Base-by-base conservation (phyloP, 1,140 invertebrate genomes). In the Pectinophora gossypiella region DNA sequence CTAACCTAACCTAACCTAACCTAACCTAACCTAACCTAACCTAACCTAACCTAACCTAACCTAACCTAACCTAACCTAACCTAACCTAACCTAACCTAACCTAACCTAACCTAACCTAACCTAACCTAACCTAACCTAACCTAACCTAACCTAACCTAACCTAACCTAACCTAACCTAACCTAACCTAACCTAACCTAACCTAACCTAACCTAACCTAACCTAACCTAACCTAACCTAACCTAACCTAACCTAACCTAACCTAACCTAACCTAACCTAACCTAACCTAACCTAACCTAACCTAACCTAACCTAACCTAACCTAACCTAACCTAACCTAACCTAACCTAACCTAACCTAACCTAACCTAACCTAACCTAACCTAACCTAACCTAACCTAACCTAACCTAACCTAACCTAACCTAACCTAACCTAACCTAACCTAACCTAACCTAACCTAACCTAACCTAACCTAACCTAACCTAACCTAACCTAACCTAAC, bases 401-500 rank as follows among this genome's bases (percentile, higher is more conserved):
- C 45, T 47, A 47, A 47, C 45, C 45, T 47, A 47, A 47, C 45
- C 45, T 27, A 47, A 47, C 45, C 22, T 15, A 48, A 48, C 46
- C 46, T 48, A 48, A 48, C 46, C 46, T 48, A 47, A 47, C 45
- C 45, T 47, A 47, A 47, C 45, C 45, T 13, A 47, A 47, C 45
- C 45, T 13, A 47, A 47, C 45, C 45, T 47, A 27, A 21, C 43
- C 43, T 22, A 21, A 19, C 43, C 19, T 12, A 21, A 19, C 43
- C 19, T 12, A 21, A 19, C 43, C 43, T 48, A 23, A 23, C 22
- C 22, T 44, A 44, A 44, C 16, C 42, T 44, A 44, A 44, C 42
- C 42, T 44, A 44, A 47, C 45, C 45, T 27, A 47, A 47, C 45
- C 45, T 18, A 47, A 47, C 45, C 45, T 27, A 47, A 47, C 45